Evolutionary conservation across 2,113 vertebrate genomes (phyloP), one percentile per base, ranked within the genome.

Genomic region (pig (Sus scrofa)): DNA sequence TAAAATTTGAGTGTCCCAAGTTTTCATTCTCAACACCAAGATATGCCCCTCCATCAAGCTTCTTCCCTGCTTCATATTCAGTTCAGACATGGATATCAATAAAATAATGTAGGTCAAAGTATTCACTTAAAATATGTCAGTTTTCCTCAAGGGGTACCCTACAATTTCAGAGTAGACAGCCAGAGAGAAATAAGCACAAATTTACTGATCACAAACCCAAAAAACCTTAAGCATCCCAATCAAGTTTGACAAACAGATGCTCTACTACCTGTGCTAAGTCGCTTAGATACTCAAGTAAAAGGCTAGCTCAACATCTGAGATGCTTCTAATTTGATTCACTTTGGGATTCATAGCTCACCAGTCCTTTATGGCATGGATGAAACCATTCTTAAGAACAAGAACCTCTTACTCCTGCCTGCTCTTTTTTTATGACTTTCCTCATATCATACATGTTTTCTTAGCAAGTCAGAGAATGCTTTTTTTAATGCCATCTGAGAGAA

Each of bases 41-140:
- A 94, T n/a, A 86, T 4, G 4, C 13, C 6, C 18, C 6, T 88
- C 44, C 19, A 10, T 82, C n/a, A 89, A 65, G 22, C 19, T 93
- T 84, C 18, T 85, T 62, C 39, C 39, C 3, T 50, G 34, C 16
- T 56, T 63, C 78, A 81, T 92, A 34, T 67, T 50, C 75, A 85
- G 26, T 12, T 63, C 39, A 6, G 10, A 3, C 27, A 50, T 67
- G 10, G 4, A 37, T 34, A 65, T 74, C 86, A 60, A 37, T 27
- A 89, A 95, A 96, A 70, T 15, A 44, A 1, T 71, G 4, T 14
- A 18, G 54, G 34, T 71, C 32, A 37, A 70, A 87, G 5, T 82
- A 71, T 67, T 71, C 32, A 34, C 54, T 90, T 88, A 67, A 88
- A 95, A 77, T 88, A 94, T 7, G 65, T 13, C 39, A 89, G 16